Percentiles rank a stretch among this genome's conserved stretches.
Conservation (phyloP, 2,797 vertebrate species). For the Zalophus californianus region DNA sequence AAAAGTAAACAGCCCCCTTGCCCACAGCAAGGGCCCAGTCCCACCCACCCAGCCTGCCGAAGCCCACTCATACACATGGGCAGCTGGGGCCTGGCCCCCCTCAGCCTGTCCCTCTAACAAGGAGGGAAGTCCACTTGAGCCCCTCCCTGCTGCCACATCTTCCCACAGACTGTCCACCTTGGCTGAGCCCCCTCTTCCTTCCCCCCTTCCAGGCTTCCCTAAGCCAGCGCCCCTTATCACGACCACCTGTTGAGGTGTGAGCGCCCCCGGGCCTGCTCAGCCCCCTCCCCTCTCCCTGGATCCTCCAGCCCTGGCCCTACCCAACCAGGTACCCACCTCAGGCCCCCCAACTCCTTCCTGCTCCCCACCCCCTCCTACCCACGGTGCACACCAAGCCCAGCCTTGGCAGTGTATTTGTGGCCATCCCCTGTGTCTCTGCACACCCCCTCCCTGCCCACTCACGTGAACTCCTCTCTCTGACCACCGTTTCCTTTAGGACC, state of each 20-base stretch:
- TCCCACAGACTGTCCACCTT: not conserved
- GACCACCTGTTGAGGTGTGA: not conserved
- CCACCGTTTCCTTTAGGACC: not conserved
- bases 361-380: not conserved
- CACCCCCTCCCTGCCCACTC: not conserved
- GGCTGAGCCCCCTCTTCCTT: no score
- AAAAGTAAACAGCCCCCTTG: not conserved
- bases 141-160: not conserved
- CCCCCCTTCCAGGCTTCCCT: not conserved
- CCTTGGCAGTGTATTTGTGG: no score
- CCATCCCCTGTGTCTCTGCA: not conserved
- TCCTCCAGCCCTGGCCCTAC: not conserved
- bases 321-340: not conserved
- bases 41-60: not conserved
- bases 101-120: not conserved
- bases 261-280: not conserved
- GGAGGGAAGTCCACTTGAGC: not conserved
- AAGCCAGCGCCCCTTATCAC: not conserved
- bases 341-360: not conserved
- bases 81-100: not conserved
- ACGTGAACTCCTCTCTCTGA: not conserved
- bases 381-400: not conserved
- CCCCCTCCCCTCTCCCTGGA: not conserved
- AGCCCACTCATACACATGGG: not conserved
- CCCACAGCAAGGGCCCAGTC: not conserved